Base-by-base conservation (phyloP, 2,888 invertebrate species). In the Malacosoma neustria region DNA sequence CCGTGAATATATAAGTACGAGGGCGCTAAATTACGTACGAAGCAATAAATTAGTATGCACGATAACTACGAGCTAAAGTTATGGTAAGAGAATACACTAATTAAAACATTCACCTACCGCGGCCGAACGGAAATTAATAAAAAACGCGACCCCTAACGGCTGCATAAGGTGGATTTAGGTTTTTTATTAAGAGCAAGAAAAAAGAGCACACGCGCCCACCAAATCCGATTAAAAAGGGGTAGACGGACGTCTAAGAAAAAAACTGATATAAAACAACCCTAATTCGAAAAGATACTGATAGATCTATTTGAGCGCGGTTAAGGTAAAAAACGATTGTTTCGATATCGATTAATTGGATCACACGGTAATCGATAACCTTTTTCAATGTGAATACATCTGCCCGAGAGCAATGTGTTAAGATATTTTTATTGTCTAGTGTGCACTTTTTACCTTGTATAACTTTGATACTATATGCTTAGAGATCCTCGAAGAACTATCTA, bases 331-430 rank as follows among this genome's bases (percentile, higher is more conserved):
- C 73, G 73, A 77, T 81, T 81, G 79, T 81, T 77, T 76, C 77
- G 62, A 65, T 81, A 84, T 80, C 81, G 67, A 76, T 84, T 85
- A 85, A 85, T 85, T 84, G 82, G 84, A 82, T 85, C 75, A 70
- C 69, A 75, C 72, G 67, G 72, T 80, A 79, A 85, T 82, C 84
- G 81, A 85, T 85, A 79, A 82, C 74, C 71, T 70, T 68, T 66
- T 52, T 54, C 46, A 77, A 73, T 74, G 75, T 79, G 77, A 66
- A 57, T 62, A 61, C 85, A 85, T 79, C 85, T 85, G 85, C 77
- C 66, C 57, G 53, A 55, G 53, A 40, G 53, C 51, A 53, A 52
- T 54, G 53, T 51, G 51, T 36, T 49, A 45, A 49, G 51, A 38
- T 29, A 30, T 33, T 47, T 57, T 53, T 53, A 43, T 32, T 29